Base-by-base conservation (phyloP, 2,797 vertebrate species). In the Pempheris klunzingeri region DNA sequence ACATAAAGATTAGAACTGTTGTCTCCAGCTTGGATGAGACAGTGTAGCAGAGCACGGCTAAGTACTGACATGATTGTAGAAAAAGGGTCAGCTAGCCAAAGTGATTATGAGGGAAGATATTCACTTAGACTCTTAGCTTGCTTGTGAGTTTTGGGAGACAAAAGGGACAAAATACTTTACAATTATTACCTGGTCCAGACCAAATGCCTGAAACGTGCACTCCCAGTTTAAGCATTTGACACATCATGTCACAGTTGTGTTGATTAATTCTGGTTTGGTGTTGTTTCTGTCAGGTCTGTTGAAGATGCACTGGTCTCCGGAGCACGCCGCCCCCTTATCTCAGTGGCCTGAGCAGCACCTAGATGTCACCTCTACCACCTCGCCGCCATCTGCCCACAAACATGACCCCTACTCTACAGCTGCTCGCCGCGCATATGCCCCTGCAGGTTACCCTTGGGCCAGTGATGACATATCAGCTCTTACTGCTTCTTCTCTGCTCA, bases 301-400 rank as follows among this genome's bases (percentile, higher is more conserved):
- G 94, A 99, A 98, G 96, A 99, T 99, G 98, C 97, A 99, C 96
- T 99, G 98, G 98, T 98, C 97, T 96, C 97, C 97, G 91, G 97
- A 98, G 94, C 97, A 98, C 95, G 93, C 94, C 88, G 96, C 97
- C 95, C 95, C 97, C 88, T 94, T 98, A 87, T 96, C 96, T 95
- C 97, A 98, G 96, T 98, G 98, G 97, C 97, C 97, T 79, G 97
- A 99, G 95, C 97, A 99, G 94, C 97, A 99, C 95, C 95, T 98
- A 57, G 98, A 99, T 41, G 96, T 99, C 84, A 97, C 97, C 81
- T 99, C 97, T 74, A 98, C 97, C 20, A 98, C 97, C 63, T 97
- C 97, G 7, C 97, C 97, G 0, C 97, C 97, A 0, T 90, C 92
- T 71, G 96, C 94, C 69, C 96, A 97, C 94, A 99, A 99, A 77